A percentile compares a stretch with the other conserved stretches of the same genome.
phyloP scores from a whole-genome alignment of 2,797 vertebrate genomes.

The Gallirallus australis region DNA sequence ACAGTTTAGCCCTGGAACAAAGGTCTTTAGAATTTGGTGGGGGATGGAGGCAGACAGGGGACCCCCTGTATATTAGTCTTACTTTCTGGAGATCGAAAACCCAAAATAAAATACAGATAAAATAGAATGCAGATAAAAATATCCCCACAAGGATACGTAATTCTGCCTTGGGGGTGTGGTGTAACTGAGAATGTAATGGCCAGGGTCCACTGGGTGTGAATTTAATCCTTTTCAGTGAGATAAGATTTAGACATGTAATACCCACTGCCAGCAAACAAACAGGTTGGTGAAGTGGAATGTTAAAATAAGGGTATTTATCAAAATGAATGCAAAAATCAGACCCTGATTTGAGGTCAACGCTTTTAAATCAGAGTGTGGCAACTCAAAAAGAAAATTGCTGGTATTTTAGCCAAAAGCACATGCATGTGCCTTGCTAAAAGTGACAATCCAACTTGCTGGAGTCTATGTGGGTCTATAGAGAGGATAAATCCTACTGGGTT shows the following conservation, averaged over 20 bases:
- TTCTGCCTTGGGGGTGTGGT: neutral
- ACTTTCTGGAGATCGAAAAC: neutral
- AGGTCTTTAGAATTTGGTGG: neutral
- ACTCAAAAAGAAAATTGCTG: neutral
- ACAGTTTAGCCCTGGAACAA: neutral
- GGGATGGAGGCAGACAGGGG: neutral
- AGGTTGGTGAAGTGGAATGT: neutral
- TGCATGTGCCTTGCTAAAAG: neutral
- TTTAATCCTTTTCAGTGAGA: neutral
- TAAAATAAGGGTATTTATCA: neutral
- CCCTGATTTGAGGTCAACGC: neutral
- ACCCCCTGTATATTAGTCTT: neutral
- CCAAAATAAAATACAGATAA: neutral
- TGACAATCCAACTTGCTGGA: constrained; percentile 5
- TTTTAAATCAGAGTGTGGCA: neutral
- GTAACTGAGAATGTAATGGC: neutral
- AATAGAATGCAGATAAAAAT: neutral
- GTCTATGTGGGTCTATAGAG: neutral
- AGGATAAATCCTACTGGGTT: neutral
- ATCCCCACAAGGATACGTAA: neutral
- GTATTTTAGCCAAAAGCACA: neutral
- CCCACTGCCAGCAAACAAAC: neutral
- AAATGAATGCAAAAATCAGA: neutral
- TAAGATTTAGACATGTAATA: neutral
- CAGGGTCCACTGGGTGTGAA: neutral